These are phyloP conservation scores for Drosophila funebris DNA, from an alignment of 1,140 invertebrate species.

Conservation along the genomic window DNA sequence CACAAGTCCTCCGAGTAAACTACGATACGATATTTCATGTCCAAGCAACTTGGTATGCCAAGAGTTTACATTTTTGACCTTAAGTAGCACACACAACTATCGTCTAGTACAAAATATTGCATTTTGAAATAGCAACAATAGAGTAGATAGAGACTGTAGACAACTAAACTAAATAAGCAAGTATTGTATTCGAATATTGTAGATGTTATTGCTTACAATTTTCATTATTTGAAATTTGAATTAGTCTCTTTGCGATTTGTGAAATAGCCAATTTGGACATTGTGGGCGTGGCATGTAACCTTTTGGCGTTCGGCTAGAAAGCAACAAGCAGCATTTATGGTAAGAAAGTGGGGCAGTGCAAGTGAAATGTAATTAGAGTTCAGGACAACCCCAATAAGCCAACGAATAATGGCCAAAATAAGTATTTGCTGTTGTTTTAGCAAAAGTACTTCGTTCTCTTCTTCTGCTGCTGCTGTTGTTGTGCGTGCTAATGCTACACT, in stretches of 20 bases:
- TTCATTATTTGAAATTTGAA: slow-evolving; percentile 47
- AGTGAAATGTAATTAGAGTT: slow-evolving; percentile 62
- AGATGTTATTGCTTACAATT: not conserved
- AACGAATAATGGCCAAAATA: slow-evolving; percentile 64
- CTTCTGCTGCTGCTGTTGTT: not conserved
- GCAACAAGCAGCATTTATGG: slow-evolving; percentile 57
- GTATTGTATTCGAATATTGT: not conserved
- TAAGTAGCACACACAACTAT: not conserved
- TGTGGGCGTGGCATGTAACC: slow-evolving; percentile 56
- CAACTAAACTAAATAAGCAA: not conserved
- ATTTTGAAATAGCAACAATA: not conserved
- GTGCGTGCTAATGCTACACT: slow-evolving; percentile 75
- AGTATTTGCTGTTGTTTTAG: slow-evolving; percentile 55
- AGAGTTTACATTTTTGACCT: not conserved
- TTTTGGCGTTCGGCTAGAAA: slow-evolving; percentile 27
- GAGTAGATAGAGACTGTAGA: not conserved
- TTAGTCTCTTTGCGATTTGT: too few species aligned
- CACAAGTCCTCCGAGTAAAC: not conserved
- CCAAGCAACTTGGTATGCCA: not conserved
- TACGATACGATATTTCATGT: not conserved
- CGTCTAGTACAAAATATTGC: not conserved
- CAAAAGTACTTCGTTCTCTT: not conserved
- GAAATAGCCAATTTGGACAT: slow-evolving; percentile 48
- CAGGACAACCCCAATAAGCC: slow-evolving; percentile 23
- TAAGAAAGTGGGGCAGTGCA: slow-evolving; percentile 20